Evolutionary conservation across 2,888 invertebrate genomes (phyloP).

Genomic region (Fabriciana adippe): DNA sequence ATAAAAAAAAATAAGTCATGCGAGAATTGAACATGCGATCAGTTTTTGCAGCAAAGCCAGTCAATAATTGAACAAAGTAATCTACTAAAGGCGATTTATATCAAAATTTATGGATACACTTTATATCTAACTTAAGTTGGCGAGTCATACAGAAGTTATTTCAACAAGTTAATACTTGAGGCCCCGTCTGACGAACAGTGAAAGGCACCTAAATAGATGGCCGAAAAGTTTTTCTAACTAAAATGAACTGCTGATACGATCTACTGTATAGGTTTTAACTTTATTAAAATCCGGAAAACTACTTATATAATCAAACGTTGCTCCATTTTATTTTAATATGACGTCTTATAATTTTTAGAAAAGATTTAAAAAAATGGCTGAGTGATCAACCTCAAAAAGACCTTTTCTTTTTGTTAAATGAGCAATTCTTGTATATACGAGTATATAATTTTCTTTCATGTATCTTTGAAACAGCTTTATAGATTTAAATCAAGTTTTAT

Average conservation of each 20-base stretch:
- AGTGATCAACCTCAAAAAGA: too few species aligned
- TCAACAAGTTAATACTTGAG: slow-evolving; percentile 15
- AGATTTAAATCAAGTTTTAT: too few species aligned
- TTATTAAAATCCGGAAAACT: slow-evolving; percentile 1
- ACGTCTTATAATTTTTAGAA: too few species aligned
- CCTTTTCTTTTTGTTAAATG: too few species aligned
- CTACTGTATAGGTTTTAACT: slow-evolving; percentile 4
- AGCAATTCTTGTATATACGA: too few species aligned
- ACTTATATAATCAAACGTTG: background rate
- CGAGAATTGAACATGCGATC: too few species aligned
- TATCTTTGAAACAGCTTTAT: too few species aligned
- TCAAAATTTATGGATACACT: slow-evolving; percentile 15
- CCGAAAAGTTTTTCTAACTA: slow-evolving; percentile 28
- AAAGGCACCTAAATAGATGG: slow-evolving; percentile 25
- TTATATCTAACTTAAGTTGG: slow-evolving; percentile 8
- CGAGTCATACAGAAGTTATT: slow-evolving; percentile 19
- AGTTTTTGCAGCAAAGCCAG: too few species aligned
- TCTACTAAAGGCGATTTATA: background rate
- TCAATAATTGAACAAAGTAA: background rate
- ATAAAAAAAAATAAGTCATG: too few species aligned
- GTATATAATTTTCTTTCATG: too few species aligned
- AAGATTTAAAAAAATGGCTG: too few species aligned
- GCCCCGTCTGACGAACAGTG: slow-evolving; percentile 17
- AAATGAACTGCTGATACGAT: slow-evolving; percentile 22
- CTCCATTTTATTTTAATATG: too few species aligned